phyloP scores from a whole-genome alignment of 2,888 invertebrate genomes.

The Phasia obesa region DNA sequence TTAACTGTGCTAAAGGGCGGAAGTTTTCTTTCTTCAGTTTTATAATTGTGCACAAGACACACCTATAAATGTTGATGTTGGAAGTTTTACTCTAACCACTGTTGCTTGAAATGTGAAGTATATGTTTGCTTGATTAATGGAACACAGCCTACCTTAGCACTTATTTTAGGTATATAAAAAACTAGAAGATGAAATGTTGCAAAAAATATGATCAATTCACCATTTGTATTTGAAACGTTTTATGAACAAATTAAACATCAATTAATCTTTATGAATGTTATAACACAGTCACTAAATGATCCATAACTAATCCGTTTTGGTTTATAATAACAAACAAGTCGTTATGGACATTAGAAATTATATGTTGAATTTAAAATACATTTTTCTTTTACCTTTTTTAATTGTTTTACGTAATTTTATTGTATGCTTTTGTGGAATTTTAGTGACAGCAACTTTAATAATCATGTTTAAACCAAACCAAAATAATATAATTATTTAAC shows the following conservation, averaged over 20 bases:
- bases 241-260: not conserved
- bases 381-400: slow-evolving; percentile 23
- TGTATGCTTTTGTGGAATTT: not conserved
- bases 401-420: slow-evolving; percentile 34
- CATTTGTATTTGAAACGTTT: no score
- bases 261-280: not conserved
- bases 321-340: not conserved
- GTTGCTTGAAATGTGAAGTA: no score
- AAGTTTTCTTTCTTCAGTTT: no score
- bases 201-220: no score
- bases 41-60: no score
- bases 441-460: slow-evolving; percentile 31
- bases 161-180: no score
- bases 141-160: no score
- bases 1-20: no score
- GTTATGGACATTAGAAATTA: not conserved
- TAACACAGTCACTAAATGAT: not conserved
- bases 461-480: slow-evolving; percentile 2
- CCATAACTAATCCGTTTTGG: not conserved
- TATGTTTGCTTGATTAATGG: no score
- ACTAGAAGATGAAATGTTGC: no score
- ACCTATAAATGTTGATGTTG: no score
- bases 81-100: no score
- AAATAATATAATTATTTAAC: slow-evolving; percentile 29
- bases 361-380: slow-evolving; percentile 23